Percentiles rank a stretch among this genome's conserved stretches.
These are phyloP conservation scores for Philopotamus ludificatus DNA, from an alignment of 1,140 invertebrate species.

Conservation along the genomic window DNA sequence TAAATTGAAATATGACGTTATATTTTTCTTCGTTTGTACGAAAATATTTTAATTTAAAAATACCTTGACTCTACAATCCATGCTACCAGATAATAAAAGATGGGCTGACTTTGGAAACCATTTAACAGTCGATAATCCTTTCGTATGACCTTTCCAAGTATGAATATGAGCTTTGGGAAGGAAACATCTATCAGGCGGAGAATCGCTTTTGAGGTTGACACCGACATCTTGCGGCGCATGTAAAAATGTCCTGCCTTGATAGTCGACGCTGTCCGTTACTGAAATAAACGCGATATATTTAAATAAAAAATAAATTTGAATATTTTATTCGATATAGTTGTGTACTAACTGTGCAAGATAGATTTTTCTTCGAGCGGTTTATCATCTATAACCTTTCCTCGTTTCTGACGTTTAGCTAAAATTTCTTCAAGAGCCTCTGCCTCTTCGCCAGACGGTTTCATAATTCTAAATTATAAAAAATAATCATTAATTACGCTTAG, in stretches of 20 bases:
- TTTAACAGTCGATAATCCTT: constrained; percentile 93
- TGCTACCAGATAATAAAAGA: constrained; percentile 90
- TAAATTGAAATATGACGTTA: no score
- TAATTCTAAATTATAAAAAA: constrained; percentile 56
- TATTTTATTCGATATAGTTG: constrained; percentile 3
- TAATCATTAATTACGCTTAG: neutral
- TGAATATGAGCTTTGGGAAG: constrained; percentile 96
- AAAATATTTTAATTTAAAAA: neutral
- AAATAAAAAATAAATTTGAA: constrained; percentile 36
- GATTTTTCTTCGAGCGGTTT: constrained; percentile 94
- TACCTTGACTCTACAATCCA: constrained; percentile 96
- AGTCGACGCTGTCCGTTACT: constrained; percentile 94
- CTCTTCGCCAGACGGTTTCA: constrained; percentile 90
- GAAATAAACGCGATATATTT: constrained; percentile 41
- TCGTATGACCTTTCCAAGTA: constrained; percentile 96
- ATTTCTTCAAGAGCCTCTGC: constrained; percentile 92
- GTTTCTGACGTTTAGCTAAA: constrained; percentile 86
- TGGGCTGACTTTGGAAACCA: constrained; percentile 97
- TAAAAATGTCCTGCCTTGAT: constrained; percentile 94
- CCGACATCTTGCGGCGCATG: constrained; percentile 94
- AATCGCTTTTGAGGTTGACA: constrained; percentile 89
- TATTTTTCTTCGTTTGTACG: no score
- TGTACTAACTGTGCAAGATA: constrained; percentile 83
- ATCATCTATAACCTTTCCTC: constrained; percentile 80
- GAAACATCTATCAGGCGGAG: constrained; percentile 93